Percentiles rank a stretch among this genome's conserved stretches.
Conservation (phyloP, 2,797 vertebrate species). For the Iguana delicatissima region DNA sequence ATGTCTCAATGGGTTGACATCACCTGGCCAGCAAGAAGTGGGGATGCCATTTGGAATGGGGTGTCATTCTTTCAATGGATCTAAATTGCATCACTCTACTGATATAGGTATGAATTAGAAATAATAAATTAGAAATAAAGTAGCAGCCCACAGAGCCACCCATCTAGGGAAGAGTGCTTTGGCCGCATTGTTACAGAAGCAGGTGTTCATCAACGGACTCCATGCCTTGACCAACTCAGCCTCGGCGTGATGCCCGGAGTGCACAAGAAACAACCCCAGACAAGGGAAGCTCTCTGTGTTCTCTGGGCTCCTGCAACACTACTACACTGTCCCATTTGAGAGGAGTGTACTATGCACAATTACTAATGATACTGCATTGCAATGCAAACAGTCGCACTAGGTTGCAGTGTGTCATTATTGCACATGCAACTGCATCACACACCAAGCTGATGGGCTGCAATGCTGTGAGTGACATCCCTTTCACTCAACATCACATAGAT, state of each 20-base stretch:
- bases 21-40: not conserved
- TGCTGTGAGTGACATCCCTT: not conserved
- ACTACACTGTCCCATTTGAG: not conserved
- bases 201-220: no score
- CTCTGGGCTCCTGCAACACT: no score
- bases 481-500: not conserved
- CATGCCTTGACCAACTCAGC: no score
- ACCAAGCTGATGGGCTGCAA: not conserved
- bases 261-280: no score
- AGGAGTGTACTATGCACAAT: not conserved
- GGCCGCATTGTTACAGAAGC: no score
- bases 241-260: no score
- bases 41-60: no score
- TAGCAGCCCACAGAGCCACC: no score
- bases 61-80: not conserved
- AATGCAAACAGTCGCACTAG: not conserved
- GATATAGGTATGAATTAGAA: no score
- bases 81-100: not conserved
- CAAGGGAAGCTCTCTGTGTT: no score
- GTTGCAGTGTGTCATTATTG: not conserved
- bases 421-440: not conserved
- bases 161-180: no score
- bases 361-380: not conserved
- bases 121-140: no score
- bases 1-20: not conserved